A percentile compares a stretch with the other conserved stretches of the same genome.
Evolutionary conservation across 1,140 invertebrate genomes (phyloP).

Genomic region (Ceratina calcarata): DNA sequence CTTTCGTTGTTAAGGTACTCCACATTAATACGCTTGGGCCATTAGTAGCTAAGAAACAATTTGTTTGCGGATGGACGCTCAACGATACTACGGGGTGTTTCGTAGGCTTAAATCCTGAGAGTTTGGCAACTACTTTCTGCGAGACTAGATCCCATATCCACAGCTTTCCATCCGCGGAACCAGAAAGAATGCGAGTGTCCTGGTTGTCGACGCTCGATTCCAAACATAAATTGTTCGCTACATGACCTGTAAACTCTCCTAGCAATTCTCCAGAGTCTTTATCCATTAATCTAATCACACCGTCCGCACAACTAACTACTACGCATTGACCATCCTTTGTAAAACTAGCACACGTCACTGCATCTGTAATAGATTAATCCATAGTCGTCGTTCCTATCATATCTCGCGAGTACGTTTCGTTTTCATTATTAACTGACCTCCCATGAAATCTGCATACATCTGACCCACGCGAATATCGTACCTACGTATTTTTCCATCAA

Average conservation of each 20-base stretch:
- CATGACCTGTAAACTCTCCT: slow-evolving; percentile 89
- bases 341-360: slow-evolving; percentile 87
- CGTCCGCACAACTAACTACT: slow-evolving; percentile 91
- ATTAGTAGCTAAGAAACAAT: slow-evolving; percentile 85
- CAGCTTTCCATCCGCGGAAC: slow-evolving; percentile 91
- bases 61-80: slow-evolving; percentile 86
- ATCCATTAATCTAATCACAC: slow-evolving; percentile 91
- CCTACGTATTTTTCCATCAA: slow-evolving; percentile 92
- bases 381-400: slow-evolving; percentile 17
- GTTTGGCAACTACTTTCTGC: slow-evolving; percentile 83
- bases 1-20: slow-evolving; percentile 62
- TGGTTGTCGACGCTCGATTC: slow-evolving; percentile 91
- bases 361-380: slow-evolving; percentile 79
- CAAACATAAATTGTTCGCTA: slow-evolving; percentile 89
- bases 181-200: slow-evolving; percentile 92
- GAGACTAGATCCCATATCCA: slow-evolving; percentile 94
- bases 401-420: neutral
- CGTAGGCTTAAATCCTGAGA: slow-evolving; percentile 73
- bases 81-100: slow-evolving; percentile 81
- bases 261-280: slow-evolving; percentile 92
- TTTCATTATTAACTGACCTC: slow-evolving; percentile 81
- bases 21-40: slow-evolving; percentile 85
- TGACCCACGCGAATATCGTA: slow-evolving; percentile 95
- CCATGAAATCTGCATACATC: slow-evolving; percentile 92
- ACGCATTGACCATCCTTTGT: slow-evolving; percentile 94